These are phyloP conservation scores for Ectropis crepuscularia DNA, from an alignment of 2,888 invertebrate genomes.

Conservation along the genomic window DNA sequence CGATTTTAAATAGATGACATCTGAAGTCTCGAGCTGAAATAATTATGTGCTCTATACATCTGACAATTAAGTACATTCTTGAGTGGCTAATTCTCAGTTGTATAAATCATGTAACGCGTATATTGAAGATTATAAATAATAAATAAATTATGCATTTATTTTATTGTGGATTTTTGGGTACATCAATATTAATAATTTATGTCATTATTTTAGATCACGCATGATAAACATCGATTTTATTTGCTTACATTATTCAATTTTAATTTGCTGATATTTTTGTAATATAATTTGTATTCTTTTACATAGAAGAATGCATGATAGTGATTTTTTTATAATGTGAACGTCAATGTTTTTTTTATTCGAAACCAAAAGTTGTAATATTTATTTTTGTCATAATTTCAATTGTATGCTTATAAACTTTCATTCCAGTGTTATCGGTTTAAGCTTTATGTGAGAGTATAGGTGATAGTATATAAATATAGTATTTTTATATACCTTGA, in stretches of 20 bases:
- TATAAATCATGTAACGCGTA: constrained; percentile 36
- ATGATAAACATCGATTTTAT: constrained; percentile 73
- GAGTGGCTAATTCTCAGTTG: constrained; percentile 32
- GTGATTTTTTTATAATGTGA: constrained; percentile 54
- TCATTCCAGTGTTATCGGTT: constrained; percentile 80
- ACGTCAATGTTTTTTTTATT: constrained; percentile 46
- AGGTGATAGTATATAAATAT: constrained; percentile 59
- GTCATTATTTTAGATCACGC: constrained; percentile 53
- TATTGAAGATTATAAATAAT: constrained; percentile 36
- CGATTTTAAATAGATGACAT: constrained; percentile 47
- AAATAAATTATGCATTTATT: constrained; percentile 70
- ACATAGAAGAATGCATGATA: constrained; percentile 59
- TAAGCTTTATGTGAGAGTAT: constrained; percentile 77
- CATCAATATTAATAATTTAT: constrained; percentile 49
- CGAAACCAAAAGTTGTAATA: constrained; percentile 38
- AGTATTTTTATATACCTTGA: constrained; percentile 73
- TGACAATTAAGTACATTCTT: neutral
- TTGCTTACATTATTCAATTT: constrained; percentile 68
- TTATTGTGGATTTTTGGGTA: constrained; percentile 60
- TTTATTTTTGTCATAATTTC: constrained; percentile 57
- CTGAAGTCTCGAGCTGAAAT: constrained; percentile 32
- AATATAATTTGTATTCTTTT: constrained; percentile 55
- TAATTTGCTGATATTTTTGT: constrained; percentile 68
- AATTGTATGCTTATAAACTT: constrained; percentile 72
- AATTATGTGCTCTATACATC: constrained; percentile 37